Conservation (phyloP, 1,140 invertebrate species). For the Sarcophaga peregrina region DNA sequence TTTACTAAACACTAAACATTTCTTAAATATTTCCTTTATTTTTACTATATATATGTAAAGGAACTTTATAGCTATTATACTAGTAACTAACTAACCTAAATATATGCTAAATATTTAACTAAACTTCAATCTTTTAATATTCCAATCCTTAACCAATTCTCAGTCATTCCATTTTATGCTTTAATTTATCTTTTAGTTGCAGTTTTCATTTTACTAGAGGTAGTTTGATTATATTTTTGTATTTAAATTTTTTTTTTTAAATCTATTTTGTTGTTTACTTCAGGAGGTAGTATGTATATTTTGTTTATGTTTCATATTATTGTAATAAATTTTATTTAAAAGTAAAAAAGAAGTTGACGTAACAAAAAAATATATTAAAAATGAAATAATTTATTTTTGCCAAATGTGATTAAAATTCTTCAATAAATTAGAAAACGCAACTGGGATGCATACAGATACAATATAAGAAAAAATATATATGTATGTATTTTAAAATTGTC, state of each 20-base stretch:
- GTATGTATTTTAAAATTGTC: no score
- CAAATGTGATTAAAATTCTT: neutral
- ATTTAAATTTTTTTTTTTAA: neutral
- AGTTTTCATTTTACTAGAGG: neutral
- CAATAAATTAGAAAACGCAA: neutral
- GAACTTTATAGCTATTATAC: neutral
- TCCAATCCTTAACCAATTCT: neutral
- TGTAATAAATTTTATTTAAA: neutral
- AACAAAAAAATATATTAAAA: neutral
- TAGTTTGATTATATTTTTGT: neutral
- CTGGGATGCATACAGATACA: no score
- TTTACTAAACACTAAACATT: neutral
- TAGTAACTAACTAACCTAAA: neutral
- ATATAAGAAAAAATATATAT: no score
- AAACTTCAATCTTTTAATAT: neutral
- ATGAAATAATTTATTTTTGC: neutral
- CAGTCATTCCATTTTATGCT: neutral
- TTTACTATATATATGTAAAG: neutral
- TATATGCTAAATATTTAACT: neutral
- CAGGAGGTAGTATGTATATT: constrained; percentile 1
- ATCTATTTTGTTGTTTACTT: neutral
- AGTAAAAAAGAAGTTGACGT: neutral
- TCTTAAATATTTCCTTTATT: neutral
- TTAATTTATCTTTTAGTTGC: no score
- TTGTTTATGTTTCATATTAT: neutral